Base-by-base conservation (phyloP, 2,113 vertebrate genomes). In the Origma solitaria region DNA sequence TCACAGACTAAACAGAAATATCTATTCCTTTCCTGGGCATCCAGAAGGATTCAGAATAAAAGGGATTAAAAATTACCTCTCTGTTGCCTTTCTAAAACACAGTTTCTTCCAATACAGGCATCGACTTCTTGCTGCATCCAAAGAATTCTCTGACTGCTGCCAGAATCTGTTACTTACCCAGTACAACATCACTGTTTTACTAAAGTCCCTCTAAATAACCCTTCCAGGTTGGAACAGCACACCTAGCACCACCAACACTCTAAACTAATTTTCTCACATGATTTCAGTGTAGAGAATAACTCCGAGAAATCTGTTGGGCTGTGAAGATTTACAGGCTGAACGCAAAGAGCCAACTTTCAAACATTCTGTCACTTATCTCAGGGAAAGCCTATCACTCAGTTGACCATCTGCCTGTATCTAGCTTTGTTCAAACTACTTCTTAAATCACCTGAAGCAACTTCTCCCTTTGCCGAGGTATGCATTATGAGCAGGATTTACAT, bases 391-490 rank as follows among this genome's bases (percentile, higher is more conserved):
- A 33, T 70, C 84, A 35, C 42, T 82, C 66, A 82, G 54, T 0
- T 31, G 12, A 68, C 68, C 33, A 0, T 30, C 82, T 94, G 81
- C 57, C 45, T 40, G 47, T 64, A 88, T 15, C 64, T 15, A 85
- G 47, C 44, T 92, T 58, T 75, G 27, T 22, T 88, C 88, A 78
- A 86, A 88, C 22, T 77, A 45, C 71, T 90, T 47, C 57, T 38
- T 78, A 73, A 88, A 94, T 64, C 90, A 90, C 82, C 85, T 62
- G 51, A 75, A 84, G 60, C 71, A 83, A 83, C 60, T 87, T 86
- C 79, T 94, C 30, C 38, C 88, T 88, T 90, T 90, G 68, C 64
- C 85, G 88, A 62, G 56, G 25, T 33, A 70, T 18, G 66, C 82
- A 91, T 82, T 92, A 61, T 2, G 0, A 95, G 33, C 8, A 0